Percentiles rank a stretch among this genome's conserved stretches.
Evolutionary conservation across 2,888 invertebrate species (phyloP).

Genomic region (Galerucella nymphaeae): DNA sequence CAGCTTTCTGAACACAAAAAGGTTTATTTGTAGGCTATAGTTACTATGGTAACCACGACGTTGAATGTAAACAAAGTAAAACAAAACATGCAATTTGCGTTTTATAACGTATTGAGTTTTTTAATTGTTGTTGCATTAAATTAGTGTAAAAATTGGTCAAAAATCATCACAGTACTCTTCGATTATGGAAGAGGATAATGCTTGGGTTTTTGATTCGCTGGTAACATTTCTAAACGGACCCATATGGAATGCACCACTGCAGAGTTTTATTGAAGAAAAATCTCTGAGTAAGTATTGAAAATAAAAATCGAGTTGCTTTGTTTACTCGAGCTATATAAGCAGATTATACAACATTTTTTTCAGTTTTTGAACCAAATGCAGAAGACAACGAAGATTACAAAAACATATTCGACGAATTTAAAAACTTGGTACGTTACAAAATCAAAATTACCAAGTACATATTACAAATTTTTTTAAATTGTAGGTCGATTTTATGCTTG

Average conservation of each 20-base stretch:
- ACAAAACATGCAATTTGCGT: background rate
- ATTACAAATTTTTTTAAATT: constrained; percentile 10
- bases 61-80: constrained; percentile 13
- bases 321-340: too few relatives aligned
- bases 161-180: constrained; percentile 20
- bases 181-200: constrained; percentile 70
- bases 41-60: background rate
- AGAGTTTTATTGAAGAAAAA: constrained; percentile 93
- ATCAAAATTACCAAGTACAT: too few relatives aligned
- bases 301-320: too few relatives aligned
- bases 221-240: constrained; percentile 92
- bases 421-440: constrained; percentile 75
- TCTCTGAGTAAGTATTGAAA: constrained; percentile 78
- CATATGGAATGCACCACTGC: constrained; percentile 90
- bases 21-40: background rate
- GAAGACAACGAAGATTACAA: constrained; percentile 79
- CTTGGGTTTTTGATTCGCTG: constrained; percentile 93
- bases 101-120: background rate
- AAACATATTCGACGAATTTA: constrained; percentile 85
- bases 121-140: background rate
- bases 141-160: constrained; percentile 33
- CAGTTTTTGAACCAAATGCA: constrained; percentile 87
- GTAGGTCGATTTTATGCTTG: constrained; percentile 88
- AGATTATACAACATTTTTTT: constrained; percentile 47
- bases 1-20: background rate